Conservation (phyloP, 2,113 vertebrate species). For the Scytalopus superciliaris region DNA sequence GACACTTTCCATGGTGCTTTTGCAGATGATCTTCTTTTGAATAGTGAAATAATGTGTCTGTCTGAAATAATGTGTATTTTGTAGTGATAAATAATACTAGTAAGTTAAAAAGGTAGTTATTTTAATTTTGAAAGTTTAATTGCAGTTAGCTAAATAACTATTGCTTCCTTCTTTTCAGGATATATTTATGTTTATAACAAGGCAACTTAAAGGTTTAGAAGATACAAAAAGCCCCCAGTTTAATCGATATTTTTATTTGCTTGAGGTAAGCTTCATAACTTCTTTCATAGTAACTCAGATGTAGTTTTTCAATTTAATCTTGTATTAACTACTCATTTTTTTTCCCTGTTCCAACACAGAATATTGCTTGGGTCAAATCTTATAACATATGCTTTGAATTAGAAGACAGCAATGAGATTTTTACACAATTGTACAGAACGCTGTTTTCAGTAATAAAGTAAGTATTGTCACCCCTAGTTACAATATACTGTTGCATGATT, state of each 20-base stretch:
- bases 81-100: neutral
- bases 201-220: conserved; percentile 96
- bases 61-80: neutral
- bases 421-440: conserved; percentile 96
- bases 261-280: conserved; percentile 82
- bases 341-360: conserved; percentile 72
- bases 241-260: conserved; percentile 99
- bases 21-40: neutral
- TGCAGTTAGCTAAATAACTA: neutral
- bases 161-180: conserved; percentile 78
- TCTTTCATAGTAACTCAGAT: neutral
- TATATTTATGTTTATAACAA: conserved; percentile 99
- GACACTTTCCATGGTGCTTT: neutral
- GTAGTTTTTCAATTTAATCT: neutral
- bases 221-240: conserved; percentile 99
- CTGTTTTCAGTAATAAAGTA: conserved; percentile 99
- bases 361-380: conserved; percentile 99
- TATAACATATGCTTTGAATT: conserved; percentile 99
- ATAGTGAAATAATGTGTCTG: neutral
- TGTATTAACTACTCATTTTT: neutral
- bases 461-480: conserved; percentile 66
- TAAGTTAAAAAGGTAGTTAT: neutral
- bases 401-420: conserved; percentile 99
- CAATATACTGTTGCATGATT: neutral
- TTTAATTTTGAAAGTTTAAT: neutral